Base-by-base conservation (phyloP, 2,888 invertebrate species). In the Mythimna lalbum region DNA sequence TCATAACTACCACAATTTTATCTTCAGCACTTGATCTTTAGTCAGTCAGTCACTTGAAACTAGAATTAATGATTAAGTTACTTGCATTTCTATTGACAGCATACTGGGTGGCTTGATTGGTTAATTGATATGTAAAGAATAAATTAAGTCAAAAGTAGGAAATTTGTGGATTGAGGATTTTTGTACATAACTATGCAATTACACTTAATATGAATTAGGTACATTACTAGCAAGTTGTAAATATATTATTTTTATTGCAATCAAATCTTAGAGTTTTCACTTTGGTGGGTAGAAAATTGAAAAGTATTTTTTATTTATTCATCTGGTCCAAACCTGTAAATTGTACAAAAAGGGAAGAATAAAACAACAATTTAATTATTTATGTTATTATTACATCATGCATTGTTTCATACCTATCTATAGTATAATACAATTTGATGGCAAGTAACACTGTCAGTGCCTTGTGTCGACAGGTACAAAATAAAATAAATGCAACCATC, bases 391-490 rank as follows among this genome's bases (percentile, higher is more conserved):
- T 82, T 89, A 85, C 81, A 83, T 83, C 84, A 87, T 88, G 83
- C 84, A 87, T 85, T 82, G 80, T 82, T 87, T 79, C 75, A 83
- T 87, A 80, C 81, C 83, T 87, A 87, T 82, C 84, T 87, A 83
- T 82, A 87, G 78, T 88, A 89, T 85, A 85, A 79, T 89, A 90
- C 87, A 89, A 83, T 88, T 82, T 82, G 81, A 87, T 90, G 90
- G 90, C 90, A 90, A 90, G 89, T 89, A 64, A 83, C 82, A 86
- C 85, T 81, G 69, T 80, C 75, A 63, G 82, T 84, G 86, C 76
- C 82, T 78, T 63, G 36, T 50, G 63, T 80, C 50, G 76, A 85
- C 74, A 73, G 73, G 63, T 69, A 74, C 62, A 81, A 61, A 78
- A 84, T 63, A 68, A 59, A 78, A 64, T 85, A 87, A 88, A 87